These are phyloP conservation scores for Zaprionus obscuricornis DNA, from an alignment of 2,888 invertebrate genomes.

Conservation along the genomic window DNA sequence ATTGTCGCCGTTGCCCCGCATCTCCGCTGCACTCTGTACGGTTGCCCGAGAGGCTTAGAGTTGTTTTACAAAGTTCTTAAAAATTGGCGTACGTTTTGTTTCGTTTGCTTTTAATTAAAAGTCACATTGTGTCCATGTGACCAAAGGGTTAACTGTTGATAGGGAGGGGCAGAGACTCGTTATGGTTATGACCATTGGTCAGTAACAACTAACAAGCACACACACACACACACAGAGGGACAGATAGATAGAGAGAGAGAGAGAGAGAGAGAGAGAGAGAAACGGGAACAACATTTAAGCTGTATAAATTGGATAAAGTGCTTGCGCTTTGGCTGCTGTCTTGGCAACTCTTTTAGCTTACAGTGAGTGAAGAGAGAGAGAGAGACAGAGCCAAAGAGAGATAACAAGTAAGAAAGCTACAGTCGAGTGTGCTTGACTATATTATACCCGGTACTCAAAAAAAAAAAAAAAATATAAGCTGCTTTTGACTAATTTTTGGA, in stretches of 20 bases:
- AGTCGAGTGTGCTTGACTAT: no score
- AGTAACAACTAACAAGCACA: conserved; percentile 36
- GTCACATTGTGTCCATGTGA: conserved; percentile 42
- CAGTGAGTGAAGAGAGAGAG: no score
- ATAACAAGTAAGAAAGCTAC: no score
- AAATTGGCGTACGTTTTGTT: conserved; percentile 64
- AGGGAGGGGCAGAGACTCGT: neutral
- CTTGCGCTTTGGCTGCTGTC: conserved; percentile 62
- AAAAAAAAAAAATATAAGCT: no score
- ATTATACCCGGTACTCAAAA: no score
- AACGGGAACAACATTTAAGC: conserved; percentile 67
- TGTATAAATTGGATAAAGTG: conserved; percentile 82
- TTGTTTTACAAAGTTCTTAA: conserved; percentile 76
- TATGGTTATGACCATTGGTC: conserved; percentile 67
- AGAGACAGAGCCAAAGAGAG: no score
- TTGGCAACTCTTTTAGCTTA: conserved; percentile 57
- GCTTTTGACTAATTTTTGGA: no score
- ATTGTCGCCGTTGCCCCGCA: no score
- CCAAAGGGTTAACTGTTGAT: conserved; percentile 7
- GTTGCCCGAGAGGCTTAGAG: conserved; percentile 55
- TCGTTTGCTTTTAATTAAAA: conserved; percentile 73
- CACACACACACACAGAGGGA: conserved; percentile 2
- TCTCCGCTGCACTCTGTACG: no score
- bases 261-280: no score
- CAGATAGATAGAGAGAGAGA: no score